Evolutionary conservation across 2,888 invertebrate species (phyloP), one percentile per base, ranked within the genome.

Genomic region (Chorisops tibialis): DNA sequence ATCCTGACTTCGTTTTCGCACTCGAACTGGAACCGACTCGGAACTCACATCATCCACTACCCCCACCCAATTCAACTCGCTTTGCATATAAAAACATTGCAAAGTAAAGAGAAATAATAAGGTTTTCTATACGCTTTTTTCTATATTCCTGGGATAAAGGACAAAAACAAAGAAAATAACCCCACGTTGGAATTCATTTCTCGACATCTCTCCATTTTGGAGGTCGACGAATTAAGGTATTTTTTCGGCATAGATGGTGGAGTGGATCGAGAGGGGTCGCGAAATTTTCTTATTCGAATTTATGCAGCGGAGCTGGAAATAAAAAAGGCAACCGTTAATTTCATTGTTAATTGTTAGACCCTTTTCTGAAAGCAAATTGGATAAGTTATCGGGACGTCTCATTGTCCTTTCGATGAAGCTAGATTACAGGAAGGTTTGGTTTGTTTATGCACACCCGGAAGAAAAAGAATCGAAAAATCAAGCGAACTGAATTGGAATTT

Each of bases 201-300:
- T 45, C 30, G 56, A 43, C 56, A 56, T 45, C 56, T 56, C 56
- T 56, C 56, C 56, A 56, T 56, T 56, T 43, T 45, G 45, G 30
- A 56, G 43, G 30, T 18, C 56, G 30, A 43, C 56, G 56, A 56
- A 56, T 43, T 56, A 56, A 56, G 56, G 56, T 43, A 56, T 56
- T 56, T 43, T 30, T 30, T 30, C 9, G 7, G 30, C 30, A 5
- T 5, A 30, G 9, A 43, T 30, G 56, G 6, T 35, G 18, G 43
- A 38, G 39, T 38, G 52, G 24, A n/a, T n/a, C 7, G 19, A 9
- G 7, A 50, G 6, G 37, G 52, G 50, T 19, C n/a, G 52, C 22
- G 21, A 52, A 52, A 16, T 39, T 30, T 30, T 35, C 35, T 11
- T 38, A 12, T 21, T 19, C 19, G 19, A 39, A 21, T 39, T 39